phyloP scores from a whole-genome alignment of 2,888 invertebrate genomes.

The Tiliacea citrago region DNA sequence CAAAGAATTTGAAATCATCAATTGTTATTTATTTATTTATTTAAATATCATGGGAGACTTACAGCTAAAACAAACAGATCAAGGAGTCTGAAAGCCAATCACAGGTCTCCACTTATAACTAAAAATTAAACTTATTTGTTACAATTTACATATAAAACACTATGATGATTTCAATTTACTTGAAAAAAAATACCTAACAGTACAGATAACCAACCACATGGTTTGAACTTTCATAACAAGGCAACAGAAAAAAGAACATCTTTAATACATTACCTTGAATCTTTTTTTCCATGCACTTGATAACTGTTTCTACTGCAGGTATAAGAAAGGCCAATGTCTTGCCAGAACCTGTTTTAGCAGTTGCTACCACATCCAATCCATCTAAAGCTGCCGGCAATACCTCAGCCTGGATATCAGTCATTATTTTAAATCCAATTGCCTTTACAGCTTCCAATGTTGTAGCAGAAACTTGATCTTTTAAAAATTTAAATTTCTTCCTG shows the following conservation, averaged over 20 bases:
- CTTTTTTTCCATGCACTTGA: constrained; percentile 86
- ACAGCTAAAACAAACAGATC: no score
- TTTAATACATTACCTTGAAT: constrained; percentile 65
- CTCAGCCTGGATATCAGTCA: constrained; percentile 98
- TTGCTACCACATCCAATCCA: constrained; percentile 97
- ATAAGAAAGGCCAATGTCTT: constrained; percentile 99
- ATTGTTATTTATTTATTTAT: no score
- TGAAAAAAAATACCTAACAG: neutral
- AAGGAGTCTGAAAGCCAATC: no score
- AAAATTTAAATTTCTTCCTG: constrained; percentile 86
- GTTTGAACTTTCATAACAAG: neutral
- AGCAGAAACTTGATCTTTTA: constrained; percentile 92
- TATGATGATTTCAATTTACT: neutral
- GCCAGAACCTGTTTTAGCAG: constrained; percentile 99
- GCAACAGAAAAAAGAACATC: neutral
- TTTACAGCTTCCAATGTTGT: constrained; percentile 94
- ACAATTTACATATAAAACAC: no score
- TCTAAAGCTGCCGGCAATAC: constrained; percentile 96
- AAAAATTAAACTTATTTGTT: no score
- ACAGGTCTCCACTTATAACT: no score
- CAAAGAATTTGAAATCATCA: neutral
- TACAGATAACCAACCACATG: neutral
- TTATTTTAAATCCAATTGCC: constrained; percentile 96
- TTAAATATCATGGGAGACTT: no score
- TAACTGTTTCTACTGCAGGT: constrained; percentile 97